Conservation (phyloP, 1,140 invertebrate genomes). For the Drosophila equinoxialis region DNA sequence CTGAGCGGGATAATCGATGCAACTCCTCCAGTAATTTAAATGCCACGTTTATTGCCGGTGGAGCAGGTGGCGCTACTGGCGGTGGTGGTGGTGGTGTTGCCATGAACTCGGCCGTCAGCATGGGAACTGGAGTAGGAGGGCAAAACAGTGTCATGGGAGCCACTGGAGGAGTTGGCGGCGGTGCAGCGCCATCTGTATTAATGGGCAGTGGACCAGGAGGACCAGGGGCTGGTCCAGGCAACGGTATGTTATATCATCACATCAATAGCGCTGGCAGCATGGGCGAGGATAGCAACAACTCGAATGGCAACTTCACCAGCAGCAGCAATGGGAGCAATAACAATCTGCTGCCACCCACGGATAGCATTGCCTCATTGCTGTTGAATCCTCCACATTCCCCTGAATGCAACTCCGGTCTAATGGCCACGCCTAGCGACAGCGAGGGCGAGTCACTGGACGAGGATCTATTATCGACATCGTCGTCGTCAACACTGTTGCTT, state of each 20-base stretch:
- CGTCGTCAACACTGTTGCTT: constrained; percentile 74
- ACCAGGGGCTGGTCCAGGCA: constrained; percentile 42
- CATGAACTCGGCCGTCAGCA: constrained; percentile 63
- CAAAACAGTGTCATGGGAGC: constrained; percentile 11
- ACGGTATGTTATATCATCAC: constrained; percentile 71
- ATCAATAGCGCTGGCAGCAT: constrained; percentile 78
- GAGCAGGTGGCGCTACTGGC: constrained; percentile 48
- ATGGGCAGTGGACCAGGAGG: constrained; percentile 78
- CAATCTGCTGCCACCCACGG: constrained; percentile 75
- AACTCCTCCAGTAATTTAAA: constrained; percentile 50
- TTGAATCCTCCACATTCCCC: constrained; percentile 81
- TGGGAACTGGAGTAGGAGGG: constrained; percentile 7
- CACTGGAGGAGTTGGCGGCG: constrained; percentile 49
- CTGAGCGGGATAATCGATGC: constrained; percentile 85
- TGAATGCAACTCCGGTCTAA: constrained; percentile 76
- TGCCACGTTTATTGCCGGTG: constrained; percentile 46
- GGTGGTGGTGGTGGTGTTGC: constrained; percentile 83
- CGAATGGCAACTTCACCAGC: constrained; percentile 80
- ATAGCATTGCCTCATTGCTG: constrained; percentile 76
- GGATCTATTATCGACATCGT: constrained; percentile 79
- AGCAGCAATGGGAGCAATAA: constrained; percentile 78
- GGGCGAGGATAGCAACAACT: constrained; percentile 81
- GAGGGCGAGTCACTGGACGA: constrained; percentile 79
- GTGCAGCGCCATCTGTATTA: constrained; percentile 81
- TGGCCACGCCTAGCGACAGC: constrained; percentile 79